Evolutionary conservation across 1,140 invertebrate genomes (phyloP), one percentile per base, ranked within the genome.

Genomic region (Helicoverpa armigera): DNA sequence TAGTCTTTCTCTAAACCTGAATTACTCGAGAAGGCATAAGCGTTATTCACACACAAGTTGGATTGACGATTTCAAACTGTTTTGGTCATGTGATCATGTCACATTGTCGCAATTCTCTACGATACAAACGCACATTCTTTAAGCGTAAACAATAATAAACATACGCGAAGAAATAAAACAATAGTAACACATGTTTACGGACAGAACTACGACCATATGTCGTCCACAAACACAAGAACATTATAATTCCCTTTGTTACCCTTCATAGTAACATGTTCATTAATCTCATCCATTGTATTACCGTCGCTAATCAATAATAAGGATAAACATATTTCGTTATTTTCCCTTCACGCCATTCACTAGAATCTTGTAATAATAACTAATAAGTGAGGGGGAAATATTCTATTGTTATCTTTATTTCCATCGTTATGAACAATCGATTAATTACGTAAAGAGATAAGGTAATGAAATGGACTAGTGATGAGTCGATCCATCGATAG

Each of bases 251-350:
- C 16, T 70, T 53, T 70, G 67, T 70, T 70, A 53, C 67, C 48
- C 67, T 14, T 69, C 43, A 31, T 10, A 29, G 35, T 9, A 18
- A 53, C 67, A 53, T 53, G 16, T 29, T 18, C 16, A 70, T 70
- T 70, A 70, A 70, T 70, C n/a, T 70, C 67, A 10, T 23, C 16
- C 29, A 70, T 70, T 70, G 16, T 69, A 48, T 16, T 50, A 69
- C 50, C n/a, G 14, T 14, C n/a, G 18, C 43, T 69, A 70, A 70
- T 70, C 67, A 70, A 70, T 70, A 29, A 12, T 51, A 16, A 48
- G 48, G 43, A 70, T 53, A 70, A 70, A 70, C 67, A 70, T 53
- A 70, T 70, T 51, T 67, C 31, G 63, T 67, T 67, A n/a, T 67
- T 70, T 53, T 51, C 50, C 43, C 43, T 51, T 70, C 67, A 70